Conservation (phyloP, 1,140 invertebrate species). For the Arctopsyche grandis region DNA sequence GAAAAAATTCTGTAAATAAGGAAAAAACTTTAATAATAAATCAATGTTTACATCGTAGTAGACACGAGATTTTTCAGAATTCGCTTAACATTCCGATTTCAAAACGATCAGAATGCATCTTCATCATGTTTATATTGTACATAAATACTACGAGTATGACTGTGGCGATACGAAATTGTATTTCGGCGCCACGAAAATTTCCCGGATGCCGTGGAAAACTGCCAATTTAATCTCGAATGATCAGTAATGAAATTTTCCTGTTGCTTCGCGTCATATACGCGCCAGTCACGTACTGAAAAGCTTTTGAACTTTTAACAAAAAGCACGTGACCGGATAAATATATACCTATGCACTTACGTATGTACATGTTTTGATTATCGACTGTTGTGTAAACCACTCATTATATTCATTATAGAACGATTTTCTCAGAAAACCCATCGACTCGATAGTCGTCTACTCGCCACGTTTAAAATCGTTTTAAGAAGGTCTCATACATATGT, state of each 20-base stretch:
- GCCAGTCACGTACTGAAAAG: too few relatives aligned
- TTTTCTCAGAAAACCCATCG: not conserved
- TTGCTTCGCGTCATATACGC: not conserved
- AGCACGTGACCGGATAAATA: too few relatives aligned
- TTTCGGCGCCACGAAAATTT: not conserved
- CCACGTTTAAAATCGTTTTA: not conserved
- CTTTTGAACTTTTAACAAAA: too few relatives aligned
- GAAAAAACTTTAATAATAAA: not conserved
- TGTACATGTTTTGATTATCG: too few relatives aligned
- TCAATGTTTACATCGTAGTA: not conserved
- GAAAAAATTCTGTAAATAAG: conserved; percentile 22
- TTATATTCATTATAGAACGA: not conserved
- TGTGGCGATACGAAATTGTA: not conserved
- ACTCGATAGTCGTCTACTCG: not conserved
- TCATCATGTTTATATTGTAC: too few relatives aligned
- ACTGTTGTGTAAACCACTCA: too few relatives aligned
- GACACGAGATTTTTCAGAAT: too few relatives aligned
- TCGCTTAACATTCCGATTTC: not conserved
- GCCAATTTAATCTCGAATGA: not conserved
- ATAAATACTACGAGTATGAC: too few relatives aligned
- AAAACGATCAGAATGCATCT: not conserved
- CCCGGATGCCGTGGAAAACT: not conserved
- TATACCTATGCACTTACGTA: too few relatives aligned
- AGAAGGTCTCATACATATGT: not conserved
- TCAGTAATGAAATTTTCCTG: conserved; percentile 14